Percentiles rank a stretch among this genome's conserved stretches.
These are phyloP conservation scores for Tenthredo mesomela DNA, from an alignment of 2,888 invertebrate species.

Conservation along the genomic window DNA sequence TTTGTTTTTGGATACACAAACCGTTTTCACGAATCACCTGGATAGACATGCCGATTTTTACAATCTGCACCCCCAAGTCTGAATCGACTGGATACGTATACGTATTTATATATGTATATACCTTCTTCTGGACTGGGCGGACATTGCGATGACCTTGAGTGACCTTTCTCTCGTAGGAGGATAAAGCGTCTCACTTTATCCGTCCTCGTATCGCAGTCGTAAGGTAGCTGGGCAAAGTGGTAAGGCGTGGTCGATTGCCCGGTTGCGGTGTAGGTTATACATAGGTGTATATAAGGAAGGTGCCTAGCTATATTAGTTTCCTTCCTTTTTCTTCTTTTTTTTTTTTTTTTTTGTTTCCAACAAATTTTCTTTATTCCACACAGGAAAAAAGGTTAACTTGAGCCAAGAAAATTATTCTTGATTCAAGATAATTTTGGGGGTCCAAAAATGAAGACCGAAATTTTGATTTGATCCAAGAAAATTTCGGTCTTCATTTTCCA, in stretches of 20 bases:
- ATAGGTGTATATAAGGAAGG: background rate
- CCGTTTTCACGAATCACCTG: background rate
- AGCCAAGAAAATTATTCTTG: too few relatives aligned
- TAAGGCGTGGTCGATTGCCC: conserved; percentile 76
- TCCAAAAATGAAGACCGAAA: too few relatives aligned
- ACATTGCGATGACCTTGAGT: conserved; percentile 46
- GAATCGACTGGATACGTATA: background rate
- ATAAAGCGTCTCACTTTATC: conserved; percentile 51
- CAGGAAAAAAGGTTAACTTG: too few relatives aligned
- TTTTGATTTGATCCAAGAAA: too few relatives aligned
- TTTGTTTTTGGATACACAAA: background rate
- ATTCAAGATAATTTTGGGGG: too few relatives aligned
- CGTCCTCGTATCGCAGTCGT: conserved; percentile 48
- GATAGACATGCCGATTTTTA: background rate
- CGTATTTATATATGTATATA: background rate
- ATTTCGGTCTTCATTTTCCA: too few relatives aligned
- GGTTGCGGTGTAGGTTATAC: conserved; percentile 65
- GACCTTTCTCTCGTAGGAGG: conserved; percentile 47
- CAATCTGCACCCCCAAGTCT: background rate
- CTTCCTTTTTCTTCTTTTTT: background rate
- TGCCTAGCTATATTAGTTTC: background rate
- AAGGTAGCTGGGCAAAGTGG: conserved; percentile 72
- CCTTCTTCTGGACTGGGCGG: conserved; percentile 30
- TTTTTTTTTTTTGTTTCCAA: too few relatives aligned
- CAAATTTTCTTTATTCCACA: too few relatives aligned